phyloP scores from a whole-genome alignment of 2,113 vertebrate genomes.

The Scomber japonicus region DNA sequence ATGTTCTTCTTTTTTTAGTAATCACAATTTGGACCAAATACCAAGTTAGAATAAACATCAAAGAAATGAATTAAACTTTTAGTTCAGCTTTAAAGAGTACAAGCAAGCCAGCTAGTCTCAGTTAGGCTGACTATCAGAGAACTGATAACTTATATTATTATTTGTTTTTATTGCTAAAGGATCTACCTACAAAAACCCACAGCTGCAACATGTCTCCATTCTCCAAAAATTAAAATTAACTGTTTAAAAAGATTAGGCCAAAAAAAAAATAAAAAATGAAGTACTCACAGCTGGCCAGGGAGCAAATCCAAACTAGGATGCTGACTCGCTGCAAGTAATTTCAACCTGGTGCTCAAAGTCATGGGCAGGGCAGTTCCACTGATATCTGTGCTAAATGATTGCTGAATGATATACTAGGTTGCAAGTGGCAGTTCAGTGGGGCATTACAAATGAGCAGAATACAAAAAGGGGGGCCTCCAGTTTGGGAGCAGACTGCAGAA shows the following conservation, averaged over 20 bases:
- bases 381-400: conserved; percentile 70
- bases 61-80: no score
- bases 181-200: conserved; percentile 4
- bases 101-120: neutral
- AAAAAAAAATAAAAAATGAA: conserved; percentile 9
- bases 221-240: conserved; percentile 22
- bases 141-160: conserved; percentile 13
- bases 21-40: no score
- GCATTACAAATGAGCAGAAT: conserved; percentile 49
- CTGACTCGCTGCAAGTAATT: conserved; percentile 60
- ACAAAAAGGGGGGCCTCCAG: conserved; percentile 34
- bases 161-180: conserved; percentile 7
- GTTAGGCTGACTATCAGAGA: neutral
- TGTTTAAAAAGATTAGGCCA: conserved; percentile 31
- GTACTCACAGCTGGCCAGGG: conserved; percentile 45
- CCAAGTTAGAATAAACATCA: no score
- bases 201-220: conserved; percentile 14
- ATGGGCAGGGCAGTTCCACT: conserved; percentile 44
- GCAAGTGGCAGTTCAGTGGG: conserved; percentile 57
- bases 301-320: conserved; percentile 64
- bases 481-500: conserved; percentile 8
- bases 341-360: conserved; percentile 50
- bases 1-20: no score
- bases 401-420: conserved; percentile 73
- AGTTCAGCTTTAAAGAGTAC: neutral